Conservation (phyloP, 2,113 vertebrate species). For the Macquaria ambigua region DNA sequence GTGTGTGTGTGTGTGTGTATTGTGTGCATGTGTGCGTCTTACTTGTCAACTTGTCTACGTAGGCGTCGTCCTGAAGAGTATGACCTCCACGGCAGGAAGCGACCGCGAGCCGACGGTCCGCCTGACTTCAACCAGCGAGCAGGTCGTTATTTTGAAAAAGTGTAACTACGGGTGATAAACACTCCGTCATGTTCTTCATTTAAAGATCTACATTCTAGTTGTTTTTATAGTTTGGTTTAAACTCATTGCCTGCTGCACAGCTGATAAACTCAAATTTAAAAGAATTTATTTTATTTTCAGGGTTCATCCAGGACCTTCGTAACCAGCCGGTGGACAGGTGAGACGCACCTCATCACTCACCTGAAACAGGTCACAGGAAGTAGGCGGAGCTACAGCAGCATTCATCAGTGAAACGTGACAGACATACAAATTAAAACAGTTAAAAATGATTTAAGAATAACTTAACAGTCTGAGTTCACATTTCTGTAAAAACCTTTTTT, state of each 20-base stretch:
- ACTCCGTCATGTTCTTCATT: background rate
- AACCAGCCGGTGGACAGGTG: conserved; percentile 98
- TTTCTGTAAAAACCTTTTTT: too few relatives aligned
- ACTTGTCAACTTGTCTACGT: conserved; percentile 90
- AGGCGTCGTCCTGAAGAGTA: conserved; percentile 99
- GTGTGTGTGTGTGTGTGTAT: background rate
- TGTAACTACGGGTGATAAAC: background rate
- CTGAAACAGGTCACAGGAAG: background rate
- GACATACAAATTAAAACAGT: background rate
- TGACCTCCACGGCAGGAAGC: conserved; percentile 99
- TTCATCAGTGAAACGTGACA: background rate
- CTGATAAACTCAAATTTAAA: background rate
- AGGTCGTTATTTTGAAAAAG: conserved; percentile 71
- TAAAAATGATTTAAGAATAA: too few relatives aligned
- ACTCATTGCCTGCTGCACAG: background rate
- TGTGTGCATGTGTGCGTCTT: conserved; percentile 61
- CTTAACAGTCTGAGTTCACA: too few relatives aligned
- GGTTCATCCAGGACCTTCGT: conserved; percentile 97
- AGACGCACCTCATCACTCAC: conserved; percentile 46
- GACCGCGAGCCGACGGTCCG: conserved; percentile 95
- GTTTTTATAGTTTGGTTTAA: too few relatives aligned
- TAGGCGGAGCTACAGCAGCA: background rate
- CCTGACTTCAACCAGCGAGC: conserved; percentile 97
- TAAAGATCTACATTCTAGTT: too few relatives aligned
- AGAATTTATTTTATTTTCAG: conserved; percentile 80